Base-by-base conservation (phyloP, 2,113 vertebrate species). In the Marcusenius ussheri region DNA sequence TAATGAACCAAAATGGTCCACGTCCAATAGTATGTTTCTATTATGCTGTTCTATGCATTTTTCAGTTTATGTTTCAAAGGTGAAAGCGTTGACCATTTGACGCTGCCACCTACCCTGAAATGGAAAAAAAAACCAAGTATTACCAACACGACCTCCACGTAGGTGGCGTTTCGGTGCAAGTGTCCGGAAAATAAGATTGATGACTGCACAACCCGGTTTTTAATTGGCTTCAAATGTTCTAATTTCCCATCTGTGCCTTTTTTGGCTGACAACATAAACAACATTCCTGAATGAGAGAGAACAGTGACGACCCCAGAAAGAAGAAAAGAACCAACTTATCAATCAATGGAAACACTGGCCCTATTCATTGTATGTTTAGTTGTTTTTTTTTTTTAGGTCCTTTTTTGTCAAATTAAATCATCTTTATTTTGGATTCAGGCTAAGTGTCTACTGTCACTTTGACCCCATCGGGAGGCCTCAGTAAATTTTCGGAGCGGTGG, bases 101-200 rank as follows among this genome's bases (percentile, higher is more conserved):
- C 46, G 62, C 17, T 87, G 87, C 87, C 89, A 88, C 74, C 87
- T 89, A 70, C n/a, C 9, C 49, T 53, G 83, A 87, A 56, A n/a
- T 19, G 49, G 53, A 80, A 4, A 89, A 4, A 89, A 53, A 31
- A 83, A 80, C 51, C 51, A 50, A 87, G 49, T 15, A 46, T 56
- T 62, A 17, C 70, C 58, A 89, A n/a, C 27, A 89, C 19, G 83
- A 88, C 90, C 66, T 87, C 83, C 51, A 90, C 89, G 92, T 90
- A 91, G 92, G 91, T 89, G 74, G 74, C n/a, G 90, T 90, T 91
- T 84, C 88, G 92, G 92, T 91, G 70, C 53, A 51, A 58, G 84
- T 91, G 91, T 90, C 93, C 91, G 47, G 74, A 91, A 92, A 93
- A 92, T 92, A 93, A 93, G 93, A 93, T 93, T 92, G 93, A 93